Percentiles rank a stretch among this genome's conserved stretches.
phyloP scores from a whole-genome alignment of 1,140 invertebrate species.

The Steinernema khuongi region DNA sequence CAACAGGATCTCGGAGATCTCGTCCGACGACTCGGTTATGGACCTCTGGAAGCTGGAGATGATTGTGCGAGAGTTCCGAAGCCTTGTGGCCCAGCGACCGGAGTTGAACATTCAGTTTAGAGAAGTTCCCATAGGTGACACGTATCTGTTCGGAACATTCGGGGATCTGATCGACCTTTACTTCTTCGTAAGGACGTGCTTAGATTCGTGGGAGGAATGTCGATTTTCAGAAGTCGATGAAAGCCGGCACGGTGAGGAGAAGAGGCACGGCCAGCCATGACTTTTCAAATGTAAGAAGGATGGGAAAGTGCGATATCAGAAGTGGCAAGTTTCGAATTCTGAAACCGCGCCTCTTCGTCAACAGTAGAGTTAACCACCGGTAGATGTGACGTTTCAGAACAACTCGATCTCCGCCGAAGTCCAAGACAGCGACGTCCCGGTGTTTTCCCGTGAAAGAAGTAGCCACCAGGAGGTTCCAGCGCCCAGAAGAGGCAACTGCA shows the following conservation, averaged over 20 bases:
- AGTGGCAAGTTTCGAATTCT: too few species aligned
- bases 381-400: too few species aligned
- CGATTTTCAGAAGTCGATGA: not conserved
- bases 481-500: not conserved
- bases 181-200: not conserved
- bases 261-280: not conserved
- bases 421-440: not conserved
- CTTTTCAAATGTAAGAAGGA: too few species aligned
- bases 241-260: not conserved
- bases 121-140: not conserved
- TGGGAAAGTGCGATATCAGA: too few species aligned
- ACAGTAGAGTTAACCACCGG: too few species aligned
- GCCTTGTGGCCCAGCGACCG: not conserved
- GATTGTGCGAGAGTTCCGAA: not conserved
- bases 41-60: not conserved
- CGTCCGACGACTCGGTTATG: not conserved
- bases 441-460: not conserved
- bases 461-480: not conserved
- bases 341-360: too few species aligned
- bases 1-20: not conserved
- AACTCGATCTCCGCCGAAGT: not conserved
- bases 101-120: not conserved
- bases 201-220: not conserved
- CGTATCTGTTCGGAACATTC: not conserved
- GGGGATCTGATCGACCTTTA: not conserved